phyloP scores from a whole-genome alignment of 2,888 invertebrate species.

The Scotopteryx bipunctaria region DNA sequence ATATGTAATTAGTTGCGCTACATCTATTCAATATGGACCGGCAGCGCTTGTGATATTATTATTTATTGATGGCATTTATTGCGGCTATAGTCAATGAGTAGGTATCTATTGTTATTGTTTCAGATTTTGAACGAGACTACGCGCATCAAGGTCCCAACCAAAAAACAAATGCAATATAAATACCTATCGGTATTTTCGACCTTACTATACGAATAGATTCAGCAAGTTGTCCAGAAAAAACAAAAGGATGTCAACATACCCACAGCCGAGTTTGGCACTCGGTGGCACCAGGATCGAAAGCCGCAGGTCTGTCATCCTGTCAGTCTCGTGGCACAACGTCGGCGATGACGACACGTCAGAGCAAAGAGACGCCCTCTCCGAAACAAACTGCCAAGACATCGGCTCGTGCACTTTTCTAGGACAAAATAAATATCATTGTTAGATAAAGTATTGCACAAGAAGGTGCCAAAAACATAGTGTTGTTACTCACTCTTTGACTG shows the following conservation, averaged over 20 bases:
- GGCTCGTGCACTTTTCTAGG: conserved; percentile 88
- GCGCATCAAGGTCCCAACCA: conserved; percentile 3
- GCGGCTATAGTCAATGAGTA: neutral
- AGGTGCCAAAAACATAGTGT: neutral
- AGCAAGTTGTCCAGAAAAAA: neutral
- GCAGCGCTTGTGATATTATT: conserved; percentile 17
- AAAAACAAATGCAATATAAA: neutral
- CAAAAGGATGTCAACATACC: conserved; percentile 84
- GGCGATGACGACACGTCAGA: conserved; percentile 80
- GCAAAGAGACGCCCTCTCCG: conserved; percentile 80
- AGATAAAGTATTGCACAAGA: neutral
- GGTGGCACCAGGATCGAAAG: conserved; percentile 92
- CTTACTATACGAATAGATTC: too few species aligned
- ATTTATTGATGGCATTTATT: conserved; percentile 8
- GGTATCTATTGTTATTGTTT: conserved; percentile 7
- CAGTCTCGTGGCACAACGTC: conserved; percentile 73
- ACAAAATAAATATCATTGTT: neutral
- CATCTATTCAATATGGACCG: conserved; percentile 18
- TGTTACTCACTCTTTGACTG: conserved; percentile 94
- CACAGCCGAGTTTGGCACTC: conserved; percentile 92
- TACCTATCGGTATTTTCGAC: too few species aligned
- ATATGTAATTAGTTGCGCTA: conserved; percentile 26
- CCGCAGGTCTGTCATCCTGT: conserved; percentile 86
- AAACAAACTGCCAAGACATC: conserved; percentile 93
- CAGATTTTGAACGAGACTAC: neutral